Evolutionary conservation across 2,888 invertebrate species (phyloP), one percentile per base, ranked within the genome.

Genomic region (Colostygia pectinataria): DNA sequence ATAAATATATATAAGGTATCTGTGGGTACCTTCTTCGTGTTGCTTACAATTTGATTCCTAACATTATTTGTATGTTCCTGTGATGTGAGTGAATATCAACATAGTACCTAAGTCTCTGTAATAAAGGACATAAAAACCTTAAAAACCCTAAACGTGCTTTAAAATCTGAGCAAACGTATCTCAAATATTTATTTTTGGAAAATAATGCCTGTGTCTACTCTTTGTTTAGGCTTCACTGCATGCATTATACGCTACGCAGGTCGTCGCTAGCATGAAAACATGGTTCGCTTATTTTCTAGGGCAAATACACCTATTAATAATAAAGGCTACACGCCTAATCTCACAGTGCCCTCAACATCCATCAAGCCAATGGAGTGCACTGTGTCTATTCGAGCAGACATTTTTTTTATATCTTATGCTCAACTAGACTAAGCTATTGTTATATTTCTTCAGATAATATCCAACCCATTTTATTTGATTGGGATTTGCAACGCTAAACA

Each of bases 251-350:
- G 85, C 76, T 81, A 83, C 74, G 62, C 72, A 81, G 73, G 70
- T 67, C 71, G 68, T 68, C 72, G 68, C 71, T 75, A 73, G 80
- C 83, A 78, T 82, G 68, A 80, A 80, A 77, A 64, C 66, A 82
- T 82, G 89, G 82, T 82, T 69, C 71, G 74, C 60, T 89, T 77
- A 83, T 76, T 85, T 86, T 87, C 76, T 89, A 80, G 89, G 86
- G 72, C 82, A 80, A 72, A 3, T 71, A 77, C 69, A 66, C 71
- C 84, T 89, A 88, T 82, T 80, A 79, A 83, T 88, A 88, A 77
- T 77, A 78, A 80, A 77, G 74, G 74, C 74, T 77, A 74, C 74
- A 82, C 77, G 81, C 76, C 80, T 80, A 78, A 80, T 79, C 76
- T 80, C 75, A 67, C 79, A 60, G 67, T 68, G 70, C 70, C 71